These are phyloP conservation scores for Phalacrocorax brasilianus DNA, from an alignment of 2,113 vertebrate species.

Conservation along the genomic window DNA sequence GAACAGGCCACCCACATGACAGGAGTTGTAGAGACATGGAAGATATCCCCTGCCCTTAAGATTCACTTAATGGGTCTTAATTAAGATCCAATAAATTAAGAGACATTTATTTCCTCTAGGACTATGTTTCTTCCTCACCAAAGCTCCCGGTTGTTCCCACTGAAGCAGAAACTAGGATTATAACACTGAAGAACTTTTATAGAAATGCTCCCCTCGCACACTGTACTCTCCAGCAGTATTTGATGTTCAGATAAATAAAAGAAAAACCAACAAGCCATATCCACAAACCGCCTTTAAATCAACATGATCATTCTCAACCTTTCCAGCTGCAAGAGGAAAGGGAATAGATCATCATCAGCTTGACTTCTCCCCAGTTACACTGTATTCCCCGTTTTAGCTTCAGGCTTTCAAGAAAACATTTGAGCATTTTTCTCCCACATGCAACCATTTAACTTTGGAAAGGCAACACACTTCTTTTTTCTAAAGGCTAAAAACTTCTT, in stretches of 20 bases:
- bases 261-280: neutral
- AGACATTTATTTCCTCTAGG: neutral
- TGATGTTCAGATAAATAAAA: neutral
- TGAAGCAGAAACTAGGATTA: neutral
- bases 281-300: neutral
- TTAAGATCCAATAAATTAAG: neutral
- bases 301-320: neutral
- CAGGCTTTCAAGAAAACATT: slow-evolving; percentile 10
- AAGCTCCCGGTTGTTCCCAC: neutral
- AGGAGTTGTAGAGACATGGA: neutral
- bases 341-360: neutral
- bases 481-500: slow-evolving; percentile 10
- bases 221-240: neutral
- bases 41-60: neutral
- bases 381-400: neutral
- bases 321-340: neutral
- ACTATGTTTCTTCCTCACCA: neutral
- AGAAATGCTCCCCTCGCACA: neutral
- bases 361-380: neutral
- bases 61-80: neutral
- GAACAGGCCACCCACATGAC: neutral
- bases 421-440: slow-evolving; percentile 28
- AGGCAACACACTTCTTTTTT: neutral
- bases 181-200: neutral
- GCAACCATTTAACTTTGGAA: slow-evolving; percentile 33